These are phyloP conservation scores for Romanogobio albipinnatus DNA, from an alignment of 2,113 vertebrate genomes.

Conservation along the genomic window DNA sequence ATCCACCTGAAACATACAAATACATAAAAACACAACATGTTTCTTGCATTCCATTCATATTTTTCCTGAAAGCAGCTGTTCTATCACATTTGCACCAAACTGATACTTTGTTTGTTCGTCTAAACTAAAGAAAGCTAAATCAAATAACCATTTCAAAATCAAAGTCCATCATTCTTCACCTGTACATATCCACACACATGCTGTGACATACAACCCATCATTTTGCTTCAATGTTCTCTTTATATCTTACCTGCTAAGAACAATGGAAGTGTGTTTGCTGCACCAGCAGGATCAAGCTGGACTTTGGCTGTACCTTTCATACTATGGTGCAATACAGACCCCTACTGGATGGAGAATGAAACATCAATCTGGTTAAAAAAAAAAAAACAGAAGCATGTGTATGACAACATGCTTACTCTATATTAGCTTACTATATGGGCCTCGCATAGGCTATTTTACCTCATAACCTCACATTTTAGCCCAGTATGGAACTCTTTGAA, in stretches of 20 bases:
- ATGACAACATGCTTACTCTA: neutral
- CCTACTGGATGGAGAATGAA: slow-evolving; percentile 63
- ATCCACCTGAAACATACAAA: slow-evolving; percentile 18
- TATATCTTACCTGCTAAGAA: slow-evolving; percentile 67
- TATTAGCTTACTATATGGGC: neutral
- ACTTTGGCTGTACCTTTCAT: neutral
- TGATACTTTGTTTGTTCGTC: neutral
- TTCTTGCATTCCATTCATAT: slow-evolving; percentile 18
- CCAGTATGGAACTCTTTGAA: neutral
- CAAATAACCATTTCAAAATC: neutral
- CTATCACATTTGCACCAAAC: neutral
- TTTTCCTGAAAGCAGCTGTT: neutral
- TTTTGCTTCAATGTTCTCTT: slow-evolving; percentile 1
- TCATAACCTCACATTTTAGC: neutral
- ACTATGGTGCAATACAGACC: slow-evolving; percentile 67
- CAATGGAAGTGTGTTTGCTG: slow-evolving; percentile 75
- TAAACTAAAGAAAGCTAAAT: neutral
- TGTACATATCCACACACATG: neutral
- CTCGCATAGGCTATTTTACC: neutral
- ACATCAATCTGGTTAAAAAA: slow-evolving; percentile 18
- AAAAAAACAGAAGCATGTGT: neutral
- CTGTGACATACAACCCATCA: slow-evolving; percentile 6
- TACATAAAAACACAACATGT: slow-evolving; percentile 14
- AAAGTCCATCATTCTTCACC: neutral
- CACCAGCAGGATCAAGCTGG: slow-evolving; percentile 14